A percentile compares a stretch with the other conserved stretches of the same genome.
Conservation (phyloP, 2,888 invertebrate species). For the Eremobia ochroleuca region DNA sequence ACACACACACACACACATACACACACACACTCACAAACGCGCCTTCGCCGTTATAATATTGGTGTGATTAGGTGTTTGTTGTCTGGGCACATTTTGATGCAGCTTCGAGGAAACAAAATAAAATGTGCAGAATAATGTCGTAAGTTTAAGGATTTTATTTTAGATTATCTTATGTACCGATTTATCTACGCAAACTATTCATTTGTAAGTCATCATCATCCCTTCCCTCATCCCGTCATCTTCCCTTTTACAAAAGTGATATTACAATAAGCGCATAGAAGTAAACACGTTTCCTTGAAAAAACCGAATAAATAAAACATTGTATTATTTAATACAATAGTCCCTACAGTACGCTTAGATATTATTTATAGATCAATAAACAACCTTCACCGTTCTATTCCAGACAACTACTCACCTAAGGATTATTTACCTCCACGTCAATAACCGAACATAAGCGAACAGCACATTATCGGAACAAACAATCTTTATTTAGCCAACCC, state of each 20-base stretch:
- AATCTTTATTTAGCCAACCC: conserved; percentile 55
- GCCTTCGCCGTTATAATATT: no score
- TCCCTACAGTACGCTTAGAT: background rate
- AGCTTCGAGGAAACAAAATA: background rate
- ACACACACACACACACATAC: no score
- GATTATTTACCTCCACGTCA: conserved; percentile 48
- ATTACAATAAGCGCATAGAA: background rate
- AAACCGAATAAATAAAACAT: background rate
- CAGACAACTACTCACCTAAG: conserved; percentile 15
- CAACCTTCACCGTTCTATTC: conserved; percentile 32
- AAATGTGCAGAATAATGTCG: background rate
- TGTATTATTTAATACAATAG: background rate
- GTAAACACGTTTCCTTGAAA: background rate
- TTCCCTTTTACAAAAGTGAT: no score
- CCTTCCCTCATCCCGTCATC: no score
- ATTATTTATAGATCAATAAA: conserved; percentile 34
- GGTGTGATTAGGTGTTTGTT: background rate
- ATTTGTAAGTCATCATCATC: background rate
- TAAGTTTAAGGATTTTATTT: background rate
- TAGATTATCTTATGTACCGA: background rate
- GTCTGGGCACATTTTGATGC: background rate
- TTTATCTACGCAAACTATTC: no score
- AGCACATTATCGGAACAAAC: conserved; percentile 52
- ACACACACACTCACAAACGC: no score
- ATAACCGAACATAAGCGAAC: conserved; percentile 25